Conservation (phyloP, 2,888 invertebrate genomes). For the Magallana nippona region DNA sequence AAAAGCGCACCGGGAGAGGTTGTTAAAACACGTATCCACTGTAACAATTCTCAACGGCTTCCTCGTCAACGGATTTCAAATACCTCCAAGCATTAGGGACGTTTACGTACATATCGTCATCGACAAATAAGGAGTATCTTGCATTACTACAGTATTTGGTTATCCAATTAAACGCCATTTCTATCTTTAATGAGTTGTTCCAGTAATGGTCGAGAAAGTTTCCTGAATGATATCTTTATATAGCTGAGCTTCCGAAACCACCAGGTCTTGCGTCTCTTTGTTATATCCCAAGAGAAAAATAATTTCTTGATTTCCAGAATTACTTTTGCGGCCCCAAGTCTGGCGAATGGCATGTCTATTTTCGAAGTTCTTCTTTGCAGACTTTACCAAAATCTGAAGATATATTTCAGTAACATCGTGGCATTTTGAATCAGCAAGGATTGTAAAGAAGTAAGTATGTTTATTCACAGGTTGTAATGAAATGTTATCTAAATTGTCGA, state of each 20-base stretch:
- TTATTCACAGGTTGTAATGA: no score
- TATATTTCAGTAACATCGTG: no score
- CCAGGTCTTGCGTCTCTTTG: background rate
- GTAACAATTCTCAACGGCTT: background rate
- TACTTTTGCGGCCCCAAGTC: background rate
- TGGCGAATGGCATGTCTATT: no score
- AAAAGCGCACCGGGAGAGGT: background rate
- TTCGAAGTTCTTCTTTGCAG: no score
- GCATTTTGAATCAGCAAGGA: no score
- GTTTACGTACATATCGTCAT: conserved; percentile 20
- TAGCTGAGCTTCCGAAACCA: background rate
- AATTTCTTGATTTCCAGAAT: background rate
- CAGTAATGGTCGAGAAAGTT: background rate
- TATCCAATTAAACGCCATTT: conserved; percentile 11
- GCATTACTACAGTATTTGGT: background rate
- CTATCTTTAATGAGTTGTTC: background rate
- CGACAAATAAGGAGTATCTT: background rate
- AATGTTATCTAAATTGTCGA: no score
- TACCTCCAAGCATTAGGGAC: background rate
- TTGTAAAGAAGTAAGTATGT: background rate
- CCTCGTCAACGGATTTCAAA: background rate
- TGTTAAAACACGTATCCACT: background rate
- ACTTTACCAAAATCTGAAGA: no score
- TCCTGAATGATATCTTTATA: background rate
- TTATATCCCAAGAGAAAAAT: background rate